Base-by-base conservation (phyloP, 2,113 vertebrate genomes). In the Pungitius pungitius region DNA sequence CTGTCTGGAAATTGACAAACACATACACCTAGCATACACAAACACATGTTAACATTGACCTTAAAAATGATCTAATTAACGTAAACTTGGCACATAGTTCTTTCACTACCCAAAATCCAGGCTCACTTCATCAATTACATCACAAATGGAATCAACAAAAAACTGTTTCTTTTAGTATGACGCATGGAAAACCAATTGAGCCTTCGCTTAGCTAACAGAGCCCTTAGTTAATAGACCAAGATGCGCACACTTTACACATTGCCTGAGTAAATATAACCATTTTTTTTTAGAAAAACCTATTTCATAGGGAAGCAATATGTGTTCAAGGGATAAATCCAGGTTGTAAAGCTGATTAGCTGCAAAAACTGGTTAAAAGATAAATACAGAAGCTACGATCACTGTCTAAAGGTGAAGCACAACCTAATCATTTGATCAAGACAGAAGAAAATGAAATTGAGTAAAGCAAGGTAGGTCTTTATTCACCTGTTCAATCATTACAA, bases 1-100 rank as follows among this genome's bases (percentile, higher is more conserved):
- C 30, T 24, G 51, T 56, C 30, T 57, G 42, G 61, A 65, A 27
- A 49, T 26, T 64, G 37, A 43, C 20, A 6, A 47, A 70, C 55
- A 27, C 8, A 33, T 39, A 9, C 54, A n/a, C 0, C 27, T 7
- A 75, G 30, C 49, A 42, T 35, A 15, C 18, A 61, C 24, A 35
- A 4, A 14, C n/a, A 47, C 17, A n/a, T 1, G 0, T 30, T 60
- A 17, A 43, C 6, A 1, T 33, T 35, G 26, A 22, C 42, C 18
- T 42, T 60, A 26, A 42, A 60, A 54, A 61, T 8, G 4, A 75
- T 39, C 47, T 39, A 27, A 8, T 20, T 39, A 47, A 14, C 43
- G 8, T 45, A 59, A 61, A 58, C 14, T 51, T 24, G 11, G 5
- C 11, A 8, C 42, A 33, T 22, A 33, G 18, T 11, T 39, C 8